Conservation (phyloP, 2,113 vertebrate species). For the Climacteris rufus region DNA sequence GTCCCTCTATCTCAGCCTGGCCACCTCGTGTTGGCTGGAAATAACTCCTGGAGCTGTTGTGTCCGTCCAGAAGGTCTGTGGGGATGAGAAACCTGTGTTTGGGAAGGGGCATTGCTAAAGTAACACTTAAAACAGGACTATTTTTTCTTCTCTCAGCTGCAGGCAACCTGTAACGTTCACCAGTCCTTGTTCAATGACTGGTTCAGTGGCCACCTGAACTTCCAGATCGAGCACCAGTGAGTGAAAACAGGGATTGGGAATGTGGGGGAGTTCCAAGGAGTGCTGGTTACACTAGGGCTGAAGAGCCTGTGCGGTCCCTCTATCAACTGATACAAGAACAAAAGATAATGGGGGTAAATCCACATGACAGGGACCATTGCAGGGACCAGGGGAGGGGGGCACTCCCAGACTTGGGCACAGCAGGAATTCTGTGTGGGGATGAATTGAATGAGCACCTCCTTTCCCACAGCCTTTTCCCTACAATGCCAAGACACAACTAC, state of each 20-base stretch:
- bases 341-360: neutral
- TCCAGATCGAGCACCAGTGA: conserved; percentile 86
- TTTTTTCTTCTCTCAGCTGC: conserved; percentile 60
- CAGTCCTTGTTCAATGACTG: conserved; percentile 84
- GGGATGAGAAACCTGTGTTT: neutral
- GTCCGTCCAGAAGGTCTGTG: neutral
- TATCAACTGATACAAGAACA: neutral
- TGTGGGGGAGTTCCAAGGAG: neutral
- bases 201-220: conserved; percentile 86
- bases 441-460: fast-evolving
- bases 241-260: neutral
- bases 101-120: neutral
- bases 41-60: neutral
- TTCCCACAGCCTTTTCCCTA: conserved; percentile 76
- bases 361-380: fast-evolving
- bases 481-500: conserved; percentile 78
- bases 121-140: neutral
- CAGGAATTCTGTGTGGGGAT: neutral
- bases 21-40: neutral
- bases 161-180: conserved; percentile 81
- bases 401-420: neutral
- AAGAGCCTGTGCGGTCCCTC: neutral
- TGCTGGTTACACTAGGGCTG: neutral
- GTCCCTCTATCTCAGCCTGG: fast-evolving
- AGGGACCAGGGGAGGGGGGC: neutral